These are phyloP conservation scores for Prorops nasuta DNA, from an alignment of 1,140 invertebrate species.

Conservation along the genomic window DNA sequence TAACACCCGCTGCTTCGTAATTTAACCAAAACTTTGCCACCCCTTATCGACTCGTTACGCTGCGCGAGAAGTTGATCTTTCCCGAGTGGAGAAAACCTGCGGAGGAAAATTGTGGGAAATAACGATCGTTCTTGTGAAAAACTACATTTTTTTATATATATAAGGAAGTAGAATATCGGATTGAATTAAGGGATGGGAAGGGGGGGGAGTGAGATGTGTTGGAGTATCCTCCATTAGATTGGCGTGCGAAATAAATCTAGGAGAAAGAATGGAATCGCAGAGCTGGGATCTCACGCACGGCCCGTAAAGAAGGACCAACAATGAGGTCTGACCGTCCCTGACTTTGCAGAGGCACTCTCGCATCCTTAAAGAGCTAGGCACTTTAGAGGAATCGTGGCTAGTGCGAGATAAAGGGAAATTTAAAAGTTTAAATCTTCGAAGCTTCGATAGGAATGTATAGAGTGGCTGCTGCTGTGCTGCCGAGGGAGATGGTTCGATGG, in stretches of 20 bases:
- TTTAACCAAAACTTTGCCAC: not conserved
- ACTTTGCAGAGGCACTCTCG: slow-evolving; percentile 27
- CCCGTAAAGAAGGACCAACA: slow-evolving; percentile 54
- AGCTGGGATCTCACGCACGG: slow-evolving; percentile 46
- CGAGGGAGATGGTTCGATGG: slow-evolving; percentile 15
- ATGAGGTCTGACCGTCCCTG: slow-evolving; percentile 48
- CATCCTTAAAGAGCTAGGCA: slow-evolving; percentile 21
- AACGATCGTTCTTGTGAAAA: no score
- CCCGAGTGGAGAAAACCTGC: no score
- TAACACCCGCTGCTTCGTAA: not conserved
- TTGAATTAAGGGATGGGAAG: no score
- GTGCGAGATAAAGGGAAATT: slow-evolving; percentile 51
- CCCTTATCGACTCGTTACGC: not conserved
- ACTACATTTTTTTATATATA: no score
- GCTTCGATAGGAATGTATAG: slow-evolving; percentile 23
- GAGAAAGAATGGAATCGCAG: slow-evolving; percentile 47
- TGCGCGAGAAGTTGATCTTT: not conserved
- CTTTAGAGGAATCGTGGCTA: slow-evolving; percentile 35
- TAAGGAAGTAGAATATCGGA: no score
- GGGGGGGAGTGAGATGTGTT: no score
- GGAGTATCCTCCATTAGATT: no score
- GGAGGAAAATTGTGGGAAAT: no score
- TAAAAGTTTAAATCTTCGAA: slow-evolving; percentile 50
- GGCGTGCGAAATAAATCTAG: not conserved
- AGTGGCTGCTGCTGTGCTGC: no score